Base-by-base conservation (phyloP, 1,140 invertebrate species). In the Pseudomyrmex concolor region DNA sequence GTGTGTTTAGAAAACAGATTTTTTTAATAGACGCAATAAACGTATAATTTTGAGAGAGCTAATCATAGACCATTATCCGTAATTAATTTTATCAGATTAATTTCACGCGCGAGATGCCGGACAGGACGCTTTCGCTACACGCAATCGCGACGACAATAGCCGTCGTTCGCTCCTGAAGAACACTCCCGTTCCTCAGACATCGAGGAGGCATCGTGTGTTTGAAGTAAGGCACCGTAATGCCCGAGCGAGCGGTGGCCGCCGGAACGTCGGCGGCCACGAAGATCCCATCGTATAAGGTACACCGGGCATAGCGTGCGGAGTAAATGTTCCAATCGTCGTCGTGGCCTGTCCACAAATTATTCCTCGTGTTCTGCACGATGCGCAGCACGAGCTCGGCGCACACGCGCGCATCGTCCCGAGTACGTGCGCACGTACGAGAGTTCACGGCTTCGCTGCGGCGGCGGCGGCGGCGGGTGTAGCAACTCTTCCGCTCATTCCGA, bases 271-370 rank as follows among this genome's bases (percentile, higher is more conserved):
- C 82, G 83, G 59, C 74, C 76, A 84, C 71, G 83, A 64, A 86
- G 86, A 89, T 89, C 87, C 76, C 82, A 89, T 89, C 88, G 85
- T 84, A 80, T 83, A 89, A 86, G 81, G 74, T 74, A 84, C 78
- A 85, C 67, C 70, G 59, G 68, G 81, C 76, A 89, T 89, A 89
- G 88, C 88, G 88, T 89, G 88, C 87, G 87, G 87, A 89, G 88
- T 89, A 89, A 89, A 89, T 89, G 88, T 89, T 89, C 88, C 88
- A 89, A 89, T 88, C 87, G 87, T 88, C 89, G 86, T 93, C 92
- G 90, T 90, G 90, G 87, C 87, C 92, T 90, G 92, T 91, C 91
- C 92, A 92, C 92, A 94, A 94, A 93, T 94, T 93, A 93, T 93
- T 93, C 91, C 73, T 89, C 92, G 88, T 92, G 91, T 91, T 89